Conservation (phyloP, 30 jellyfish, hydroid and myxozoan species). For the Aurelia sp. region DNA sequence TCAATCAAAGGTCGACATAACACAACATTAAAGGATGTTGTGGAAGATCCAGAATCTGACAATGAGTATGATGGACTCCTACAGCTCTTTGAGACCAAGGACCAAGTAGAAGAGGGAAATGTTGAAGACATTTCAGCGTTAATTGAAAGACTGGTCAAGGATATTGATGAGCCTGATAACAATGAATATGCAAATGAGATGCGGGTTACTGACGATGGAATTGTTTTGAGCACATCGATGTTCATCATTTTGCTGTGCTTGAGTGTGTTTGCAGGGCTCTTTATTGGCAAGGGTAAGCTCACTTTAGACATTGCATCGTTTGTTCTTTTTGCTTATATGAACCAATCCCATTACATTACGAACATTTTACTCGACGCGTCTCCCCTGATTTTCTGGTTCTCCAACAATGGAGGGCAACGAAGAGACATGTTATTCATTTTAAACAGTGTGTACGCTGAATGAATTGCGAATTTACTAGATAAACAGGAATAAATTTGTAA, state of each 20-base stretch:
- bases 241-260: constrained; percentile 62
- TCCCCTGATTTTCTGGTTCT: no score
- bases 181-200: not conserved
- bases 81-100: constrained; percentile 28
- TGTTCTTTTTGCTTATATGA: no score
- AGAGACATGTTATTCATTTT: no score
- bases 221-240: constrained; percentile 55
- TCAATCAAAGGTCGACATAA: no score
- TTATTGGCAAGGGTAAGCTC: constrained; percentile 63
- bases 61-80: constrained; percentile 58
- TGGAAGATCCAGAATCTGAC: constrained; percentile 41
- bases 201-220: constrained; percentile 53
- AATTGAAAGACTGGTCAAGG: constrained; percentile 1
- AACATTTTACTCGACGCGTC: no score
- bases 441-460: no score
- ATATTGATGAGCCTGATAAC: not conserved
- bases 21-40: not conserved
- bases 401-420: no score
- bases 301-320: no score
- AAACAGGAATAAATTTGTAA: no score
- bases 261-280: constrained; percentile 59
- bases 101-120: not conserved
- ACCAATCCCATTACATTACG: no score
- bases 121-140: constrained; percentile 7
- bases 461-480: no score